phyloP scores from a whole-genome alignment of 2,113 vertebrate genomes.

The Dolichotis patagonum region DNA sequence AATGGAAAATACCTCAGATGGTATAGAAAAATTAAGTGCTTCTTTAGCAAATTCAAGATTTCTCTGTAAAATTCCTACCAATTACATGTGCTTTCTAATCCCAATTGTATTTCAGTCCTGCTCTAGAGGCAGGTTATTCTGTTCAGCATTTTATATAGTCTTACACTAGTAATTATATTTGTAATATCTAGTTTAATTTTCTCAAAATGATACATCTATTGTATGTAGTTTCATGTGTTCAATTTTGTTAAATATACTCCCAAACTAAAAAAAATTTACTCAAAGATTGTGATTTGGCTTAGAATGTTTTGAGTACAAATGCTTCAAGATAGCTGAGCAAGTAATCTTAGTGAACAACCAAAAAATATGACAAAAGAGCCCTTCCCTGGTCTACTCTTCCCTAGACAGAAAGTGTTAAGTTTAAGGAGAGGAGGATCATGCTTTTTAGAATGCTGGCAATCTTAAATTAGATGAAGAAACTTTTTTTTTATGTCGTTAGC shows the following conservation, averaged over 20 bases:
- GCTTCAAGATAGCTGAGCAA: not conserved
- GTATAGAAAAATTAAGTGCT: not conserved
- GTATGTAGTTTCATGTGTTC: not conserved
- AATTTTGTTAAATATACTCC: not conserved
- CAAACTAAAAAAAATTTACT: constrained; percentile 7
- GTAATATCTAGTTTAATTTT: not conserved
- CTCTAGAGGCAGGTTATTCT: not conserved
- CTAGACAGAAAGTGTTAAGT: not conserved
- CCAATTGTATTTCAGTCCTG: not conserved
- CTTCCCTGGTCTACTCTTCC: not conserved
- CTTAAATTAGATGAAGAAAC: not conserved
- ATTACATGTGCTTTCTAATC: not conserved
- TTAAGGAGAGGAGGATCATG: not conserved
- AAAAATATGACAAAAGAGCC: not conserved
- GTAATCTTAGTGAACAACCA: not conserved
- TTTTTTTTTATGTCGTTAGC: not conserved
- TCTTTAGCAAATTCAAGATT: not conserved
- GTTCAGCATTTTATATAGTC: not conserved
- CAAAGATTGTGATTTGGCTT: not conserved
- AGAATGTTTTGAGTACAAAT: constrained; percentile 22
- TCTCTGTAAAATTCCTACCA: not conserved
- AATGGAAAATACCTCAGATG: not conserved
- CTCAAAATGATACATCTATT: not conserved
- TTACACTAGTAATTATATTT: not conserved
- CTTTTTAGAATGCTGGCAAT: not conserved